Base-by-base conservation (phyloP, 2,113 vertebrate genomes). In the Sylvietta virens region DNA sequence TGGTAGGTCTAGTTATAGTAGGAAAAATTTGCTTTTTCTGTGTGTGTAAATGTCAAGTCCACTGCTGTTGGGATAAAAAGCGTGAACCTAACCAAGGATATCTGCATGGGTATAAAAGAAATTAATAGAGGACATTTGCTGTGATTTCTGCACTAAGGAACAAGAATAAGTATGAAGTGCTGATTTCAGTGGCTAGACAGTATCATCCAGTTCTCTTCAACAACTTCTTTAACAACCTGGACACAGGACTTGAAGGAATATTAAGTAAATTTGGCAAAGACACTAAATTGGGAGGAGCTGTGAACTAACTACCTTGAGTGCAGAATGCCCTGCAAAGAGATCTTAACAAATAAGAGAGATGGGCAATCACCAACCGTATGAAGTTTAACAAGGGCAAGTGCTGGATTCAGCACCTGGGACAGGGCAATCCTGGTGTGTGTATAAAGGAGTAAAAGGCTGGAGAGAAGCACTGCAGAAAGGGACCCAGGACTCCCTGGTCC, bases 31-130 rank as follows among this genome's bases (percentile, higher is more conserved):
- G 48, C 80, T 94, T 33, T 81, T 97, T 66, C 64, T 95, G 27
- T 45, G 37, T 77, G 88, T 95, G 81, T 84, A 97, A 98, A 97
- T 96, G 94, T 97, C 97, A 97, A 93, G 48, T 70, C 69, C 30
- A 37, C 56, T 94, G 58, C 69, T 91, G 24, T 88, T 90, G 77
- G 53, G 88, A 74, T 94, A 53, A 73, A 89, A 95, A 84, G 51
- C 65, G 81, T 80, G 48, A 53, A 30, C 61, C 81, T 86, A 97
- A 92, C 70, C 87, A 71, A 94, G 94, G 79, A 64, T 90, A 26
- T 92, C 64, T 69, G 33, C 69, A 58, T 45, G 65, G 18, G 40
- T 91, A 82, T 92, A 81, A 95, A 97, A 91, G 37, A 58, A 93
- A 90, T 21, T 9, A 97, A 95, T 90, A 96, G 48, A 94, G 94